Evolutionary conservation across 1,140 invertebrate species (phyloP), one percentile per base, ranked within the genome.

Genomic region (Calephelis nemesis): DNA sequence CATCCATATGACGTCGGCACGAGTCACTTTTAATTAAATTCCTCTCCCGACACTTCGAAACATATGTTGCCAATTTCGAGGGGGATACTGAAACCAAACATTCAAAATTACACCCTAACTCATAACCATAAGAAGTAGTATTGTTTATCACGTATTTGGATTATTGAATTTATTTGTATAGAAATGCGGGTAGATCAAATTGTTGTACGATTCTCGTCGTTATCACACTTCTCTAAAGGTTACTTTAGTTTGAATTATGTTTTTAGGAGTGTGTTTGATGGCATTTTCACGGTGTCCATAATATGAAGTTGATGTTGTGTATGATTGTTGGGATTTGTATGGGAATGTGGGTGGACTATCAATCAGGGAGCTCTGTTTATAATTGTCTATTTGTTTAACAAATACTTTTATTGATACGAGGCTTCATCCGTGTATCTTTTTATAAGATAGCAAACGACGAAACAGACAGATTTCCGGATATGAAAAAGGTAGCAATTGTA

Each of bases 1-100:
- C 9, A 12, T 45, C 49, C 68, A 70, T 67, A 69, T 62, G 73
- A 74, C 68, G 64, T 64, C 54, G 73, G 62, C 72, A 72, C 74
- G 75, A 68, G 74, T 68, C 66, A 75, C 74, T 72, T 85, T 85
- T 85, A 85, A 85, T 85, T 83, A 85, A 85, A 85, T 84, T 84
- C 81, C 77, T 74, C 74, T 76, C 68, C 65, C 75, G 78, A 84
- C 84, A 84, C 82, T 84, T 79, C 48, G 58, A 70, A 78, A 79
- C 84, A 86, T 86, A 84, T 82, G 84, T 83, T 82, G 79, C 82
- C 79, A 84, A 83, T 84, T 83, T 72, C 47, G 62, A 62, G 62
- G 54, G 74, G 70, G 45, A 67, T 66, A 54, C 68, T 62, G n/a
- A 5, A n/a, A 39, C 15, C 1, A 7, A 6, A 10, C 15, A 40